Percentiles rank a stretch among this genome's conserved stretches.
Evolutionary conservation across 1,140 invertebrate genomes (phyloP).

Genomic region (Halesus radiatus): DNA sequence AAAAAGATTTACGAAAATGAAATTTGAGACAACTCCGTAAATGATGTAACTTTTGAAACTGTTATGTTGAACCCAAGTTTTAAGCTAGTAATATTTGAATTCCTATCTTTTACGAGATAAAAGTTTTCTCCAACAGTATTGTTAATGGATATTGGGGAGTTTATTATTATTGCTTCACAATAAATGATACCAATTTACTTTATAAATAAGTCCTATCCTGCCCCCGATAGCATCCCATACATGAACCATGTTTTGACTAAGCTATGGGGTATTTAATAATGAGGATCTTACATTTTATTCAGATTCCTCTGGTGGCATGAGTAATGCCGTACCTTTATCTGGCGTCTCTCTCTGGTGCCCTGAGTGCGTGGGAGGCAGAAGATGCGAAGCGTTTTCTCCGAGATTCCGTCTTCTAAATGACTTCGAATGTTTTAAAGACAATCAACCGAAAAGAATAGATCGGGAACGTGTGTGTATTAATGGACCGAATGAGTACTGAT

Average conservation of each 20-base stretch:
- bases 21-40: too few species aligned
- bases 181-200: too few species aligned
- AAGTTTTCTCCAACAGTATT: too few species aligned
- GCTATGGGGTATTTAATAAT: conserved; percentile 57
- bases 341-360: neutral
- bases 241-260: conserved; percentile 53
- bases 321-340: conserved; percentile 19
- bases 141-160: too few species aligned
- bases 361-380: neutral
- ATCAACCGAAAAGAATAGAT: conserved; percentile 50
- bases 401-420: conserved; percentile 11
- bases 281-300: conserved; percentile 58
- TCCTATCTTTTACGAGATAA: too few species aligned
- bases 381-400: neutral
- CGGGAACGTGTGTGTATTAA: conserved; percentile 36
- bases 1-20: too few species aligned
- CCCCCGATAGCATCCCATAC: conserved; percentile 23
- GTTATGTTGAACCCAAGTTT: too few species aligned
- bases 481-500: neutral
- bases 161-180: too few species aligned
- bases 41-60: too few species aligned
- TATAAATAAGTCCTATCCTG: neutral
- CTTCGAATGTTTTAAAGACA: conserved; percentile 35
- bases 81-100: too few species aligned
- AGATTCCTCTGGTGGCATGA: conserved; percentile 49